phyloP scores from a whole-genome alignment of 2,113 vertebrate species.

The Plotosus lineatus region DNA sequence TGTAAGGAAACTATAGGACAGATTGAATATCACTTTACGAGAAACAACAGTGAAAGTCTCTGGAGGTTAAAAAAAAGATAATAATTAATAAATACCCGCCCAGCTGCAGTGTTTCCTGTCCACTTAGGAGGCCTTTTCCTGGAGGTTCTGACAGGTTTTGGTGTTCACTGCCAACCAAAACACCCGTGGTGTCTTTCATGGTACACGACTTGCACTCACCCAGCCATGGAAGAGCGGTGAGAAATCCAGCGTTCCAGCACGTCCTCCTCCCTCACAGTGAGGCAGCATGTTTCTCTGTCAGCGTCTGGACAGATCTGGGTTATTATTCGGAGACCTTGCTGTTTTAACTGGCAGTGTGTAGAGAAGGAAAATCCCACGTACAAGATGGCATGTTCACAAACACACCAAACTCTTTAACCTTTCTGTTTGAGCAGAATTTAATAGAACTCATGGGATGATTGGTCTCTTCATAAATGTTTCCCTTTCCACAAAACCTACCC shows the following conservation, averaged over 20 bases:
- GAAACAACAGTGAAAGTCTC: not conserved
- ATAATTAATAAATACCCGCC: not conserved
- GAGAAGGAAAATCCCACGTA: not conserved
- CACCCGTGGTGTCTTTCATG: slow-evolving; percentile 62
- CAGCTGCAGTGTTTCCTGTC: not conserved
- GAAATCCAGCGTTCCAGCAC: slow-evolving; percentile 5
- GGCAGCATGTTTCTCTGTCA: slow-evolving; percentile 1
- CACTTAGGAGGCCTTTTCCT: slow-evolving; percentile 49
- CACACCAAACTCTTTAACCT: slow-evolving; percentile 5
- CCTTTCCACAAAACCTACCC: not conserved
- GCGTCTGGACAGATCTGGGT: slow-evolving; percentile 16
- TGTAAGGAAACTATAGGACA: not conserved
- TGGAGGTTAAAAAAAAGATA: not conserved
- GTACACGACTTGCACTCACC: slow-evolving; percentile 57
- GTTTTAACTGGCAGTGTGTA: slow-evolving; percentile 45
- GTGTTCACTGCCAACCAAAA: slow-evolving; percentile 65
- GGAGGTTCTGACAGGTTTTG: slow-evolving; percentile 51
- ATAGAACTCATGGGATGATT: slow-evolving; percentile 12
- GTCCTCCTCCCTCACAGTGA: not conserved
- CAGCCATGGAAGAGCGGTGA: slow-evolving; percentile 51
- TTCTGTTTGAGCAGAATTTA: slow-evolving; percentile 10
- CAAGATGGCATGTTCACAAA: slow-evolving; percentile 12
- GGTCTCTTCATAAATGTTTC: slow-evolving; percentile 13
- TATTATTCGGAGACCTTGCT: slow-evolving; percentile 14
- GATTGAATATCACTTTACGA: not conserved